Conservation (phyloP, 2,113 vertebrate genomes). For the Zosterops japonicus region DNA sequence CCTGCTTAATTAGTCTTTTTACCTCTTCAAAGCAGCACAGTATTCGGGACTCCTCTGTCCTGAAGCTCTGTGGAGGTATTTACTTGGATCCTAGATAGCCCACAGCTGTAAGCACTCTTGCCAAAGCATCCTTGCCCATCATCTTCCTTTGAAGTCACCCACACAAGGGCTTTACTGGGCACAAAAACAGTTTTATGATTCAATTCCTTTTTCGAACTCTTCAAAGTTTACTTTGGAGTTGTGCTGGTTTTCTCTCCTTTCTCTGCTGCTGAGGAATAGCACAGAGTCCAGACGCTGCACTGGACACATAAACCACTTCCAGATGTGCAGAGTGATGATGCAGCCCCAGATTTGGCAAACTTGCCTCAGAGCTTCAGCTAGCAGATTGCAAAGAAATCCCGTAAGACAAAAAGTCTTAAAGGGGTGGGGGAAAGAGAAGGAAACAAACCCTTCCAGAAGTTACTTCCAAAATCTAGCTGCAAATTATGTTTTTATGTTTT, state of each 20-base stretch:
- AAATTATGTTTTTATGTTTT: background rate
- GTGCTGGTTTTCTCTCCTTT: slow-evolving; percentile 55
- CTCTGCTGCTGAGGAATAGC: slow-evolving; percentile 44
- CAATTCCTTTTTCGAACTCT: slow-evolving; percentile 28
- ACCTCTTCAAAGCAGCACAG: slow-evolving; percentile 71
- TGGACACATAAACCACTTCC: slow-evolving; percentile 72
- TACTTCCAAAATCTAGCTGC: background rate
- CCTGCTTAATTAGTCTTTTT: slow-evolving; percentile 67
- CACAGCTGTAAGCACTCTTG: slow-evolving; percentile 21
- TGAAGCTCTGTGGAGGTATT: slow-evolving; percentile 50
- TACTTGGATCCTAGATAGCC: slow-evolving; percentile 30
- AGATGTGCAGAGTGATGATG: slow-evolving; percentile 68
- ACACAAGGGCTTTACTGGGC: slow-evolving; percentile 31
- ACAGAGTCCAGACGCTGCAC: slow-evolving; percentile 22
- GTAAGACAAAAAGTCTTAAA: slow-evolving; percentile 33
- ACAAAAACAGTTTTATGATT: slow-evolving; percentile 32
- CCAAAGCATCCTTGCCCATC: slow-evolving; percentile 40
- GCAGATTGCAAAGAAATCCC: slow-evolving; percentile 42
- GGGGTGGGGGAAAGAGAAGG: background rate
- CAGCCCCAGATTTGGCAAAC: slow-evolving; percentile 18
- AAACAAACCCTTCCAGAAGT: background rate
- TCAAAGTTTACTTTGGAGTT: slow-evolving; percentile 55
- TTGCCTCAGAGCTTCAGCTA: slow-evolving; percentile 22
- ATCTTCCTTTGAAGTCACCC: slow-evolving; percentile 50
- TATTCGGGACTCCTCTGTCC: slow-evolving; percentile 38